A percentile compares a stretch with the other conserved stretches of the same genome.
Evolutionary conservation across 2,797 vertebrate genomes (phyloP).

Genomic region (Arrhamphus sclerolepis): DNA sequence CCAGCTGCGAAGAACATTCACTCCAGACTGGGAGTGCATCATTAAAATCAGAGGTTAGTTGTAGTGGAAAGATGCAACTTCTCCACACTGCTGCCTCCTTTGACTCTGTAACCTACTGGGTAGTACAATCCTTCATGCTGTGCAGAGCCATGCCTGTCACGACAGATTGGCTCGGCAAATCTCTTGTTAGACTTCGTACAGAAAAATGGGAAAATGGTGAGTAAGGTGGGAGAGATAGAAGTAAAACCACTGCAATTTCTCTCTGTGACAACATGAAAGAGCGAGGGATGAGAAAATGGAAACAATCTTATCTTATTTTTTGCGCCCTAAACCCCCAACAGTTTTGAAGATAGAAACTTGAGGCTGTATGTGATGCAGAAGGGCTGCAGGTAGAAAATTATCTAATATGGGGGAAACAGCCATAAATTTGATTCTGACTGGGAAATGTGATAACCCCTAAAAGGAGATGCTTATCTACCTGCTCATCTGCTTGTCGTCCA

Average conservation of each 20-base stretch:
- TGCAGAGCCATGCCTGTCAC: constrained; percentile 54
- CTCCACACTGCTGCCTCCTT: constrained; percentile 55
- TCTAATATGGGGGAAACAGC: constrained; percentile 41
- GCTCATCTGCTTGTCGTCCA: constrained; percentile 14
- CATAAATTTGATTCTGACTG: constrained; percentile 57
- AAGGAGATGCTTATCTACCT: constrained; percentile 24
- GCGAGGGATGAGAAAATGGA: constrained; percentile 51
- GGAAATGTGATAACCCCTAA: constrained; percentile 49
- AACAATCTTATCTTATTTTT: constrained; percentile 52
- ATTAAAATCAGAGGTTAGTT: constrained; percentile 63
- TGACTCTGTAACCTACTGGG: constrained; percentile 60
- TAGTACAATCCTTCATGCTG: constrained; percentile 54
- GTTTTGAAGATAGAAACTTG: constrained; percentile 49
- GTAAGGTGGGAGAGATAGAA: constrained; percentile 28
- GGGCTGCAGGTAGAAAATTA: constrained; percentile 32
- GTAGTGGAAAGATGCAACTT: constrained; percentile 39
- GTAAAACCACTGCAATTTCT: constrained; percentile 60
- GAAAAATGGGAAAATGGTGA: not conserved
- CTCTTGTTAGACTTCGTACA: constrained; percentile 47
- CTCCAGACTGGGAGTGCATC: constrained; percentile 50
- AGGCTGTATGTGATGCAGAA: constrained; percentile 25
- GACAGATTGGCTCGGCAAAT: constrained; percentile 54
- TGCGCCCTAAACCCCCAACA: constrained; percentile 37
- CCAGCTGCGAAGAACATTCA: constrained; percentile 36
- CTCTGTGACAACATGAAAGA: constrained; percentile 57